These are phyloP conservation scores for Manis pentadactyla DNA, from an alignment of 2,797 vertebrate genomes.

Conservation along the genomic window DNA sequence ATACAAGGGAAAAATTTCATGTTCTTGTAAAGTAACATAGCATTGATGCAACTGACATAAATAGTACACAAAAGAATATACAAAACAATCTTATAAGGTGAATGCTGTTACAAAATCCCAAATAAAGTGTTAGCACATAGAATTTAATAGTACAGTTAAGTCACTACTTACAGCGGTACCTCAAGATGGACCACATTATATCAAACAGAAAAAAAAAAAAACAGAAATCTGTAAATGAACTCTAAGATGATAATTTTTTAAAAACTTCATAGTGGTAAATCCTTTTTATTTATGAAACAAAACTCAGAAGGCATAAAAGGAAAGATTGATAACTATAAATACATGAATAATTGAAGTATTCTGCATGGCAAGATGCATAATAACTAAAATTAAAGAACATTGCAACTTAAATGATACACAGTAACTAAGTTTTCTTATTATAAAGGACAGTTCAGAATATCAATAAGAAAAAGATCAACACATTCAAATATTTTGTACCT, in stretches of 20 bases:
- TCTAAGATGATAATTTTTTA: background rate
- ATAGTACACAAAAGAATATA: background rate
- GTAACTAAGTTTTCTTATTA: background rate
- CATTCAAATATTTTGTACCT: background rate
- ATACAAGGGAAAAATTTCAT: background rate
- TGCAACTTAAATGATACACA: background rate
- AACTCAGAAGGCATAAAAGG: background rate
- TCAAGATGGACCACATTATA: background rate
- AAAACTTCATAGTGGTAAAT: background rate
- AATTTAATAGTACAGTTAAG: background rate
- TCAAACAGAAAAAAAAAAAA: slow-evolving; percentile 48
- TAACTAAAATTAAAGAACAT: background rate
- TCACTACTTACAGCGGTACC: background rate
- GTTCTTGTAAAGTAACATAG: background rate
- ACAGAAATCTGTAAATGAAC: background rate
- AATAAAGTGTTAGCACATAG: slow-evolving; percentile 68
- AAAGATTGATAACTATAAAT: background rate
- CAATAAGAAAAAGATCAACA: background rate
- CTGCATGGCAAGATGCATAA: background rate
- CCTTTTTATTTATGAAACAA: background rate
- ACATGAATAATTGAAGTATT: background rate
- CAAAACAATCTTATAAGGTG: background rate
- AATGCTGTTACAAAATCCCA: background rate
- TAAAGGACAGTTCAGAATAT: background rate
- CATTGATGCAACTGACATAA: background rate